Conservation (phyloP, 2,797 vertebrate species). For the Pteropus rufus region DNA sequence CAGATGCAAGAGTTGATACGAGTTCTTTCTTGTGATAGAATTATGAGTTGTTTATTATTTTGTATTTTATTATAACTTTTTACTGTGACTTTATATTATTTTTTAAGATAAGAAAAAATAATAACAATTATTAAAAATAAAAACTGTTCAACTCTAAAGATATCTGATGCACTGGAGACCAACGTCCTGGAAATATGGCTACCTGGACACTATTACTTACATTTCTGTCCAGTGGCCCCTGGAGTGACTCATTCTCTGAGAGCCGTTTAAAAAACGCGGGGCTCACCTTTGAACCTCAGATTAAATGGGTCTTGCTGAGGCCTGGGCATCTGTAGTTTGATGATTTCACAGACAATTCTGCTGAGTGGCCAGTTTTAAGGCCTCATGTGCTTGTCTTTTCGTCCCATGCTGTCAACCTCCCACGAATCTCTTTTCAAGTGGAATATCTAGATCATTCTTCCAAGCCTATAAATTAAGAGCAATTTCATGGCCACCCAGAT, state of each 20-base stretch:
- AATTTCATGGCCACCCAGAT: background rate
- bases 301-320: background rate
- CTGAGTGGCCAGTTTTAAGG: background rate
- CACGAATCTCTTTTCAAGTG: no score
- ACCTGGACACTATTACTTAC: background rate
- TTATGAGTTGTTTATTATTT: background rate
- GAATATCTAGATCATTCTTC: background rate
- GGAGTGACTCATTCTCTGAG: background rate
- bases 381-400: background rate
- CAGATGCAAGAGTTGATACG: background rate
- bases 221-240: background rate
- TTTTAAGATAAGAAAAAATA: background rate
- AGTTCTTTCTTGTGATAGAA: background rate
- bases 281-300: rapidly evolving
- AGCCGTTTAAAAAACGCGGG: no score
- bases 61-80: background rate
- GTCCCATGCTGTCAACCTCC: background rate
- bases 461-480: background rate
- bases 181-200: background rate
- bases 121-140: background rate
- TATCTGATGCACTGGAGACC: rapidly evolving
- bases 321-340: background rate
- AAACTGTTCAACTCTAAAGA: background rate
- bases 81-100: background rate
- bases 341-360: background rate